Evolutionary conservation across 1,140 invertebrate genomes (phyloP).

Genomic region (Drosophila sp.): DNA sequence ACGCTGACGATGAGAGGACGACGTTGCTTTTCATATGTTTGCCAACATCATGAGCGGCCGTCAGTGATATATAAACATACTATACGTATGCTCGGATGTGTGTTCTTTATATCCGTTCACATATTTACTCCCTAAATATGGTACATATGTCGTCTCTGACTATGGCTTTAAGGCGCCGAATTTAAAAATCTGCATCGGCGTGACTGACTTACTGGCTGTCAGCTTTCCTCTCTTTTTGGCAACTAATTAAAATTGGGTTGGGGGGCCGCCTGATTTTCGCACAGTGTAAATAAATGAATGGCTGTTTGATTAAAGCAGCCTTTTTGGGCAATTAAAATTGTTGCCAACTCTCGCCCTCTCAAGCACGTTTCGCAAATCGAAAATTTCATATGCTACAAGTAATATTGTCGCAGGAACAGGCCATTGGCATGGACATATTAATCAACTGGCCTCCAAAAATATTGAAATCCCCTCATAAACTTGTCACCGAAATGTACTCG

Average conservation of each 20-base stretch:
- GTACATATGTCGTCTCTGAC: constrained; percentile 7
- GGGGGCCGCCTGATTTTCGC: constrained; percentile 19
- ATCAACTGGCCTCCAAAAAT: constrained; percentile 54
- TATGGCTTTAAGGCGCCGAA: not conserved
- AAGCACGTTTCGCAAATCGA: constrained; percentile 59
- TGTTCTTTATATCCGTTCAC: constrained; percentile 26
- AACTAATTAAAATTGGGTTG: constrained; percentile 65
- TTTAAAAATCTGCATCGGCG: constrained; percentile 56
- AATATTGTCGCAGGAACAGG: constrained; percentile 42
- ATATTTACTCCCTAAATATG: constrained; percentile 41
- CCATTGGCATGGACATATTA: constrained; percentile 52
- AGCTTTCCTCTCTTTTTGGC: constrained; percentile 30
- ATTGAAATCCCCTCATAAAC: constrained; percentile 31
- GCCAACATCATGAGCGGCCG: constrained; percentile 49
- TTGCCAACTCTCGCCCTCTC: constrained; percentile 43
- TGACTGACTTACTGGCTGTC: constrained; percentile 56
- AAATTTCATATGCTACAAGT: constrained; percentile 55
- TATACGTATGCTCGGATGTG: constrained; percentile 20
- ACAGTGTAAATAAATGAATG: constrained; percentile 43
- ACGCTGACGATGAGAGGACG: constrained; percentile 30
- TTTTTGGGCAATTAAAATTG: constrained; percentile 63
- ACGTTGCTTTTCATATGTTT: constrained; percentile 62
- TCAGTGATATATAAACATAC: constrained; percentile 41
- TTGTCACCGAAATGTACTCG: constrained; percentile 11
- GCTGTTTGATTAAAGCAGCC: constrained; percentile 23